These are phyloP conservation scores for Micrastur ruficollis DNA, from an alignment of 2,797 vertebrate species.

Conservation along the genomic window DNA sequence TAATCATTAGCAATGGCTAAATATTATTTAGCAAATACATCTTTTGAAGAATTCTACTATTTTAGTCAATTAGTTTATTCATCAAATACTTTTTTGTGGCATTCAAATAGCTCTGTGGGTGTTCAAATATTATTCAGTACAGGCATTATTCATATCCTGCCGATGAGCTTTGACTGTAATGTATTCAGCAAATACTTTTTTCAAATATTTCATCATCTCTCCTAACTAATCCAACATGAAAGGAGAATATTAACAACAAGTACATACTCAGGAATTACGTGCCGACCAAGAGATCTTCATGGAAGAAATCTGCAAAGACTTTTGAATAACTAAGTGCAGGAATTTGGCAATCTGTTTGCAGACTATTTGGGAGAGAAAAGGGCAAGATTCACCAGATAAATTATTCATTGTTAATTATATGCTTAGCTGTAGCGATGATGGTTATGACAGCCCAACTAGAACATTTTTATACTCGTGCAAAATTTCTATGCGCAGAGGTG, in stretches of 20 bases:
- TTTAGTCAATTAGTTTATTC: conserved; percentile 52
- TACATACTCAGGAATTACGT: conserved; percentile 22
- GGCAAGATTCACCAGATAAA: conserved; percentile 69
- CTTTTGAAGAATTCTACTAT: conserved; percentile 46
- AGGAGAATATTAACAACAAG: conserved; percentile 56
- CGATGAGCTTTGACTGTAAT: conserved; percentile 57
- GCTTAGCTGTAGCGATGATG: conserved; percentile 66
- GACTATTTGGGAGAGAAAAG: conserved; percentile 66
- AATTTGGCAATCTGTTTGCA: conserved; percentile 71
- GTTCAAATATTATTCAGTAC: conserved; percentile 61
- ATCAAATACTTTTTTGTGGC: conserved; percentile 33
- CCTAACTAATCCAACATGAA: conserved; percentile 41
- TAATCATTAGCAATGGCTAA: conserved; percentile 20
- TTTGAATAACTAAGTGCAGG: conserved; percentile 59
- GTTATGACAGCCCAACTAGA: conserved; percentile 60
- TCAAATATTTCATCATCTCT: conserved; percentile 54
- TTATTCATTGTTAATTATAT: conserved; percentile 72
- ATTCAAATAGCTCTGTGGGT: conserved; percentile 59
- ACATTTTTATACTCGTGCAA: conserved; percentile 36
- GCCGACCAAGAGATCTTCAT: conserved; percentile 36
- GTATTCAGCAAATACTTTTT: conserved; percentile 63
- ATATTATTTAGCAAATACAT: conserved; percentile 40
- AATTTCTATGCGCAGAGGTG: conserved; percentile 42
- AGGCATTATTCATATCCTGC: conserved; percentile 46
- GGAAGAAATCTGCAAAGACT: conserved; percentile 57